phyloP scores from a whole-genome alignment of 1,140 invertebrate genomes.

The Pemphigus obesinymphae region DNA sequence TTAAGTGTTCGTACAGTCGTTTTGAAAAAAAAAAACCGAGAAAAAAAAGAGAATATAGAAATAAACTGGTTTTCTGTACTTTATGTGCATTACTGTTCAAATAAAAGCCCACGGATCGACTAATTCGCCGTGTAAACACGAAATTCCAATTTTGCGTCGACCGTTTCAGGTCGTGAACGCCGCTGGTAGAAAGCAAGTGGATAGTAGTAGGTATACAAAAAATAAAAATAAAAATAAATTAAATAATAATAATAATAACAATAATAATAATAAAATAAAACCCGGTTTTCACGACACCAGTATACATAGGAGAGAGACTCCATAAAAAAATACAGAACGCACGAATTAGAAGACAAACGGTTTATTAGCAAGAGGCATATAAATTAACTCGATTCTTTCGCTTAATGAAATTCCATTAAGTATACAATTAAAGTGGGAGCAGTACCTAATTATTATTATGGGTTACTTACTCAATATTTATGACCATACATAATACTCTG shows the following conservation, averaged over 20 bases:
- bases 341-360: not conserved
- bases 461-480: too few relatives aligned
- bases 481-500: too few relatives aligned
- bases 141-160: slow-evolving; percentile 21
- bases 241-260: too few relatives aligned
- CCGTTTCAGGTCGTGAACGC: slow-evolving; percentile 9
- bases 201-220: not conserved
- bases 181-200: slow-evolving; percentile 14
- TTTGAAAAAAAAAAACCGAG: not conserved
- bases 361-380: not conserved
- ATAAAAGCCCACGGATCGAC: not conserved
- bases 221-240: too few relatives aligned
- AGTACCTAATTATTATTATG: not conserved
- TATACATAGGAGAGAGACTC: not conserved
- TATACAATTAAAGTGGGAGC: not conserved
- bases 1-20: not conserved
- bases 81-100: not conserved
- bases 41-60: too few relatives aligned
- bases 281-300: slow-evolving; percentile 2
- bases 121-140: slow-evolving; percentile 1
- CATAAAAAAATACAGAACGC: not conserved
- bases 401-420: not conserved
- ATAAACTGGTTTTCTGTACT: slow-evolving; percentile 28
- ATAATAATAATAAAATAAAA: too few relatives aligned
- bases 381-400: not conserved